Percentiles rank a stretch among this genome's conserved stretches.
phyloP scores from a whole-genome alignment of 2,888 invertebrate genomes.

The Dichetophora obliterata region DNA sequence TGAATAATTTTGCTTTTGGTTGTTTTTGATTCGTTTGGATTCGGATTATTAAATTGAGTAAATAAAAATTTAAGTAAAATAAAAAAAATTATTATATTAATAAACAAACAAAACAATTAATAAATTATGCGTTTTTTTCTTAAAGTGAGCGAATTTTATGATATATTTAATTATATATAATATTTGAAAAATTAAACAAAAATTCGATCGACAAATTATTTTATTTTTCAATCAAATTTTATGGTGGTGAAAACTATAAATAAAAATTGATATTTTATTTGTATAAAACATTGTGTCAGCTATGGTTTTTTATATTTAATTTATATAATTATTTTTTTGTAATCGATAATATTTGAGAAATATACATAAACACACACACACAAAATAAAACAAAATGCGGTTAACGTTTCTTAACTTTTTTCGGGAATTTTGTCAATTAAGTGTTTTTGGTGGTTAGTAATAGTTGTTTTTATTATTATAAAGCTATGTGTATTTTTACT shows the following conservation, averaged over 20 bases:
- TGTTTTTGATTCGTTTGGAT: constrained; percentile 24
- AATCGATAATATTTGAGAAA: constrained; percentile 36
- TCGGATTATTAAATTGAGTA: constrained; percentile 41
- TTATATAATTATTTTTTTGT: constrained; percentile 48
- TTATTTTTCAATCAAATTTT: constrained; percentile 11
- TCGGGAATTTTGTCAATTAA: too few relatives aligned
- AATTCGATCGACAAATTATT: too few relatives aligned
- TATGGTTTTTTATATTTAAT: constrained; percentile 60
- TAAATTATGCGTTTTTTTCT: constrained; percentile 17
- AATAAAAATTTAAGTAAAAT: constrained; percentile 32
- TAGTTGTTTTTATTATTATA: too few relatives aligned
- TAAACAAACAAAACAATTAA: constrained; percentile 59
- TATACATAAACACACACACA: neutral
- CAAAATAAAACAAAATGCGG: constrained; percentile 8
- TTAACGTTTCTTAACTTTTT: too few relatives aligned
- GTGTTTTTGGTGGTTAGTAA: too few relatives aligned
- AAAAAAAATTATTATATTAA: constrained; percentile 43
- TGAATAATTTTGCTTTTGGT: constrained; percentile 30
- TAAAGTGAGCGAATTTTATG: constrained; percentile 15
- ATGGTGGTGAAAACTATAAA: constrained; percentile 6
- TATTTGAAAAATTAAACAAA: too few relatives aligned
- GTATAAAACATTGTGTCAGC: constrained; percentile 70
- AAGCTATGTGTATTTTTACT: too few relatives aligned
- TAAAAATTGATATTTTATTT: constrained; percentile 33
- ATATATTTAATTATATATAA: neutral